A percentile compares a stretch with the other conserved stretches of the same genome.
phyloP scores from a whole-genome alignment of 2,113 vertebrate species.

The Myiopsitta monachus region DNA sequence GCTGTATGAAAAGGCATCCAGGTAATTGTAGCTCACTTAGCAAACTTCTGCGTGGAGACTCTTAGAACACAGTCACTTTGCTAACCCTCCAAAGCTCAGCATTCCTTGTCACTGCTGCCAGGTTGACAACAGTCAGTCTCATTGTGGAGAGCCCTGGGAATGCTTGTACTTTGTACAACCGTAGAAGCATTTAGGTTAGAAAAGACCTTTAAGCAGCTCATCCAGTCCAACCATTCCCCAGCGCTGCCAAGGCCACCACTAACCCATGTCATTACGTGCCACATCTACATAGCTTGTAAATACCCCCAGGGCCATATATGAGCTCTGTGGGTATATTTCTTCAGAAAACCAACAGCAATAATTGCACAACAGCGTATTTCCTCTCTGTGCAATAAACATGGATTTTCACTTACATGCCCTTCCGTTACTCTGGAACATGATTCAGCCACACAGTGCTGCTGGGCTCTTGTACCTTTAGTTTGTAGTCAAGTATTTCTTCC shows the following conservation, averaged over 20 bases:
- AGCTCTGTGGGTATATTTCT: background rate
- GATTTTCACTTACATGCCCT: background rate
- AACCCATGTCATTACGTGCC: background rate
- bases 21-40: background rate
- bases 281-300: background rate
- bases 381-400: background rate
- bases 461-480: too few species aligned
- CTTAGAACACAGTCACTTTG: background rate
- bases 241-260: background rate
- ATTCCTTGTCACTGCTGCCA: fast-evolving
- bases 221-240: background rate
- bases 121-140: background rate
- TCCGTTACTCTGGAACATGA: background rate
- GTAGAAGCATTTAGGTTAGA: background rate
- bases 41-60: background rate
- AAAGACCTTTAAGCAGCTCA: background rate
- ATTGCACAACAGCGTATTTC: fast-evolving
- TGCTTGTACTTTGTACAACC: background rate
- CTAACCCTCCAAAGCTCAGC: background rate
- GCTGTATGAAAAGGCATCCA: background rate
- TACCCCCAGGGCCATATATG: background rate
- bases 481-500: background rate
- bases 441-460: fast-evolving
- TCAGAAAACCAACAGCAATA: background rate
- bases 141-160: background rate